Percentiles rank a stretch among this genome's conserved stretches.
These are phyloP conservation scores for Dinomys branickii DNA, from an alignment of 2,113 vertebrate genomes.

Conservation along the genomic window DNA sequence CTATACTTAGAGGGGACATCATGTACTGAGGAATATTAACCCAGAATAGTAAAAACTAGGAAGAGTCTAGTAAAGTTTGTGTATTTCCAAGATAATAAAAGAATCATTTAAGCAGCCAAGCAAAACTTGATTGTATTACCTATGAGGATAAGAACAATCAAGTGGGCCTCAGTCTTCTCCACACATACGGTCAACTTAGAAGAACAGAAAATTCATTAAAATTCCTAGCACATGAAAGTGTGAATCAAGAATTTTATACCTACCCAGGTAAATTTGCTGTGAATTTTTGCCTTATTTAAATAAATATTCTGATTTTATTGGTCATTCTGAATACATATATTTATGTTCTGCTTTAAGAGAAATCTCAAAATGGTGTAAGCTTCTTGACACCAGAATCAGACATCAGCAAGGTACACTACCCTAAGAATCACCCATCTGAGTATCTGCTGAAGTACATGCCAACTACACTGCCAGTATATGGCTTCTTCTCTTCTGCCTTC, in stretches of 20 bases:
- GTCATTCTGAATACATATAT: background rate
- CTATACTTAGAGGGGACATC: background rate
- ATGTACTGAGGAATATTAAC: conserved; percentile 19
- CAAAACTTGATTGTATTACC: background rate
- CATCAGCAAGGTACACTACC: background rate
- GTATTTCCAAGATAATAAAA: background rate
- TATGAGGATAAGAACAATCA: background rate
- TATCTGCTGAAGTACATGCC: background rate
- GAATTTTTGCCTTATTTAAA: background rate
- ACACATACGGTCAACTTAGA: background rate
- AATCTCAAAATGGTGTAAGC: background rate
- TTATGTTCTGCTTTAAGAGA: background rate
- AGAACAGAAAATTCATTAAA: background rate
- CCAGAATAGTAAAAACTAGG: background rate
- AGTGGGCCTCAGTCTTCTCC: background rate
- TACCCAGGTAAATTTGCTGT: background rate
- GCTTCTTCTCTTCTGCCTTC: background rate
- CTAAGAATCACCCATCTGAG: background rate
- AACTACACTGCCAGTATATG: background rate
- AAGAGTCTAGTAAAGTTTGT: background rate
- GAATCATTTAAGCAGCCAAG: background rate
- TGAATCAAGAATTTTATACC: background rate
- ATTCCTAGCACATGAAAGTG: background rate
- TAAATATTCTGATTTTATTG: background rate
- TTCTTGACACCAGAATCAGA: background rate